Evolutionary conservation across 2,888 invertebrate species (phyloP), one percentile per base, ranked within the genome.

Genomic region (Heterodera filipjevi): DNA sequence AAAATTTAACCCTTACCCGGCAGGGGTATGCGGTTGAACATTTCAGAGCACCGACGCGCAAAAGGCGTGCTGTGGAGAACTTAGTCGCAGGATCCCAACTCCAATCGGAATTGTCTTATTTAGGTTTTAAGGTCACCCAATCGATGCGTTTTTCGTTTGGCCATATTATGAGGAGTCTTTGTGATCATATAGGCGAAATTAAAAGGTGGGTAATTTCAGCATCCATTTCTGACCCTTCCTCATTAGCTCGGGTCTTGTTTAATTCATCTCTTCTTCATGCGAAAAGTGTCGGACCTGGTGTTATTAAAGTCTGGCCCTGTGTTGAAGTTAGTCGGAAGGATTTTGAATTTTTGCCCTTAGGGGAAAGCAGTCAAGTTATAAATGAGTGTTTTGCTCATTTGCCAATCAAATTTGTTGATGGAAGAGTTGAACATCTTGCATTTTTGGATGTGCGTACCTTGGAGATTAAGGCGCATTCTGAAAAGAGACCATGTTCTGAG

Each of bases 41-140:
- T 32, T 30, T 35, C 5, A 71, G n/a, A 3, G 1, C 32, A 14
- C 10, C 12, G 8, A 14, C 12, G 2, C 10, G 16, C 14, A 6
- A 33, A 14, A 44, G n/a, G 16, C 81, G 44, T 80, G 76, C 22
- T 81, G 70, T 46, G 70, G 46, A 49, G 16, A 49, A 16, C 46
- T 5, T 49, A 49, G 46, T 49, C 2, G 46, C 46, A 16, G 46
- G 16, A 5, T 49, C 46, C 2, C 46, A 49, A 19, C 46, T 49
- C 14, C 46, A 49, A 49, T 49, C 46, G 19, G 46, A 49, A 49
- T 16, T 49, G 6, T 49, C 46, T 14, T 49, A 49, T 14, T 49
- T 49, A 49, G 16, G 46, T 49, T 49, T 16, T 49, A 8, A 49
- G 19, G 19, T 49, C 46, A 49, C 46, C 16, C 46, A 19, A 12